Evolutionary conservation across 2,888 invertebrate species (phyloP).

Genomic region (Agriopis marginaria): DNA sequence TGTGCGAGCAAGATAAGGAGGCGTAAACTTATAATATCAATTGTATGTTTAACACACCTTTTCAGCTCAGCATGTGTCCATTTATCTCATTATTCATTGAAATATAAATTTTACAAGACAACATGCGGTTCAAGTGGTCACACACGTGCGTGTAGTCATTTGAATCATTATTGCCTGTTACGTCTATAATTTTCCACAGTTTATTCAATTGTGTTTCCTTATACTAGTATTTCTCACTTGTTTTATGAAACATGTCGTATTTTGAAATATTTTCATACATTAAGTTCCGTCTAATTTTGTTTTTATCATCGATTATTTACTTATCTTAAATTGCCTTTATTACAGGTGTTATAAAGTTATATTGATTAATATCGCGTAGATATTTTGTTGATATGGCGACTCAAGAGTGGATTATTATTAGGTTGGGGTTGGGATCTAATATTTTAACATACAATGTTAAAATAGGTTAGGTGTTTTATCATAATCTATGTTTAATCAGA

Average conservation of each 20-base stretch:
- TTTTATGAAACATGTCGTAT: not conserved
- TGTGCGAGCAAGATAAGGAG: no score
- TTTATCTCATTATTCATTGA: not conserved
- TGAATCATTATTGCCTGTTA: not conserved
- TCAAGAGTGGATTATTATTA: not conserved
- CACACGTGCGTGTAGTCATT: no score
- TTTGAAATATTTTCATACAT: not conserved
- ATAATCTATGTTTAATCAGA: not conserved
- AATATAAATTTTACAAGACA: not conserved
- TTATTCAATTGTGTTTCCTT: not conserved
- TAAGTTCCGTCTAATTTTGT: not conserved
- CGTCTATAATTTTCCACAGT: no score
- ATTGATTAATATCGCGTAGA: slow-evolving; percentile 12
- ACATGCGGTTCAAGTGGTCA: no score
- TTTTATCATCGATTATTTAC: slow-evolving; percentile 6
- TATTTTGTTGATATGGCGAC: not conserved
- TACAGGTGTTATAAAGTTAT: slow-evolving; percentile 12
- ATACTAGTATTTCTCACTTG: not conserved
- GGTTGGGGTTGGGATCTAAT: not conserved
- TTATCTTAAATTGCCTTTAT: slow-evolving; percentile 18
- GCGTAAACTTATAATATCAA: not conserved
- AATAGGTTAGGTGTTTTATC: not conserved
- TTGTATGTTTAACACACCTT: not conserved
- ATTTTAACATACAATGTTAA: slow-evolving; percentile 11
- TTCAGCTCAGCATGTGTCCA: not conserved